Conservation (phyloP, 1,140 invertebrate species). For the Drosophila melanogaster region DNA sequence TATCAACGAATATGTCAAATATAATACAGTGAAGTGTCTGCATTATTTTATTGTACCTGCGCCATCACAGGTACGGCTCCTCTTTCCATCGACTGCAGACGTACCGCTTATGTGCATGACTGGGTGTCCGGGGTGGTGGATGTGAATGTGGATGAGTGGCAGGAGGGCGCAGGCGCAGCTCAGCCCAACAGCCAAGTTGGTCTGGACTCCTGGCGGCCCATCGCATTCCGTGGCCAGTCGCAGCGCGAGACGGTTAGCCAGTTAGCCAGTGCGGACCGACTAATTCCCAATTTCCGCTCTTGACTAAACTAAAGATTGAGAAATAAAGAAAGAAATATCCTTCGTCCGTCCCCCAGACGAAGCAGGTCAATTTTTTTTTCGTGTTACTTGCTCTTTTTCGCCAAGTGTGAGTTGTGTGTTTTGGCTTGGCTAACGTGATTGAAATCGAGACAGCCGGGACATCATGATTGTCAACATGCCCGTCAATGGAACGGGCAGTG, state of each 20-base stretch:
- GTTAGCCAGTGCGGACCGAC: slow-evolving; percentile 45
- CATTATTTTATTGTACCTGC: neutral
- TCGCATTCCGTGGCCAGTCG: slow-evolving; percentile 72
- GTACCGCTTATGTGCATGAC: slow-evolving; percentile 44
- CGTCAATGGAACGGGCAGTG: slow-evolving; percentile 52
- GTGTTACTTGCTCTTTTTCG: slow-evolving; percentile 10
- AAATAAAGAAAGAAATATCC: neutral
- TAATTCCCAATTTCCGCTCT: neutral
- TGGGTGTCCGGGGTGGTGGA: slow-evolving; percentile 52
- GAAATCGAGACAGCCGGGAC: slow-evolving; percentile 9
- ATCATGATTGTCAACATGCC: slow-evolving; percentile 77
- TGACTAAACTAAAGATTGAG: neutral
- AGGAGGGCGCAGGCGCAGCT: slow-evolving; percentile 33
- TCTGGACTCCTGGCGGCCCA: slow-evolving; percentile 6
- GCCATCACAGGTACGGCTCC: neutral
- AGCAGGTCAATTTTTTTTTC: slow-evolving; percentile 28
- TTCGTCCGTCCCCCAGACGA: neutral
- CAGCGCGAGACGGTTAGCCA: slow-evolving; percentile 66
- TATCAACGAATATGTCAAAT: no score
- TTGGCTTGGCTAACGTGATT: slow-evolving; percentile 14
- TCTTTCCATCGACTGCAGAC: neutral
- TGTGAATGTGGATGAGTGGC: slow-evolving; percentile 23
- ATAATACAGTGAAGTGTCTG: no score
- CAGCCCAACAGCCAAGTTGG: slow-evolving; percentile 3
- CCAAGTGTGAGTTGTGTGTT: slow-evolving; percentile 24